Percentiles rank a stretch among this genome's conserved stretches.
These are phyloP conservation scores for Habroteleia sp. DNA, from an alignment of 2,888 invertebrate species.

Conservation along the genomic window DNA sequence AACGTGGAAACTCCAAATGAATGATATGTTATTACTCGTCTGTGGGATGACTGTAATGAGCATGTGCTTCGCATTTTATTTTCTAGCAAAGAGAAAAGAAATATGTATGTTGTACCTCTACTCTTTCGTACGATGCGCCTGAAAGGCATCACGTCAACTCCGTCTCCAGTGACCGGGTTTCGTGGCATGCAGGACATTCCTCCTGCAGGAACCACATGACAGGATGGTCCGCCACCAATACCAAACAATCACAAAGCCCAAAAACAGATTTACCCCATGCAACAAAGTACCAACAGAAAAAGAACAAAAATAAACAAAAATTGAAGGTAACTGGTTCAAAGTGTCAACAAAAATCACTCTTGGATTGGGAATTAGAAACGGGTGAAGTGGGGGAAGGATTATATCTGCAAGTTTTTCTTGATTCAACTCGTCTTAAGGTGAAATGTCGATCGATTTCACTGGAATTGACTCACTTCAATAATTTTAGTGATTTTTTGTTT, in stretches of 20 bases:
- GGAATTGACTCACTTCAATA: too few relatives aligned
- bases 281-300: conserved; percentile 67
- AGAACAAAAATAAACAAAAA: conserved; percentile 61
- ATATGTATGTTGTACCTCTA: conserved; percentile 76
- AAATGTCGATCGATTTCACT: too few relatives aligned
- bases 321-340: conserved; percentile 26
- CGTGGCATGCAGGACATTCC: conserved; percentile 82
- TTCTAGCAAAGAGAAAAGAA: conserved; percentile 53
- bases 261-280: conserved; percentile 73
- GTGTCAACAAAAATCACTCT: conserved; percentile 65
- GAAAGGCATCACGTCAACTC: conserved; percentile 82
- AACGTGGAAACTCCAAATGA: conserved; percentile 52
- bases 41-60: conserved; percentile 52
- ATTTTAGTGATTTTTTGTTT: too few relatives aligned
- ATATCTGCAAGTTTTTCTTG: too few relatives aligned
- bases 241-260: conserved; percentile 69
- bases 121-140: conserved; percentile 79
- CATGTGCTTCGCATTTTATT: conserved; percentile 52
- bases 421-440: too few relatives aligned
- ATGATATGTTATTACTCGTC: conserved; percentile 51
- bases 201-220: conserved; percentile 75
- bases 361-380: too few relatives aligned
- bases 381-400: too few relatives aligned
- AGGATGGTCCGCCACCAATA: conserved; percentile 73
- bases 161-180: conserved; percentile 86